These are phyloP conservation scores for Phocoena sinus DNA, from an alignment of 2,113 vertebrate genomes.

Conservation along the genomic window DNA sequence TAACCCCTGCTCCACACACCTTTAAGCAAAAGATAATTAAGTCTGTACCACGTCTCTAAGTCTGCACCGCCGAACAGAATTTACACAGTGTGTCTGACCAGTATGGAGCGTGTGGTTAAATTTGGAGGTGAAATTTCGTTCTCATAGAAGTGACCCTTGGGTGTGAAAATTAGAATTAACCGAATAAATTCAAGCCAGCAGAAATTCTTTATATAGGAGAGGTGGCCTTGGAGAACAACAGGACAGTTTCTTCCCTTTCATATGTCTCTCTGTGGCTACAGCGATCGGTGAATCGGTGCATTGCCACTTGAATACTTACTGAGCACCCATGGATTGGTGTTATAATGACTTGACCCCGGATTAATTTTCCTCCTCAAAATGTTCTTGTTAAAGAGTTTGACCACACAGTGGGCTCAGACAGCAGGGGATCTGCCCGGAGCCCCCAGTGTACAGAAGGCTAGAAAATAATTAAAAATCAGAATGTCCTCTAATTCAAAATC, in stretches of 20 bases:
- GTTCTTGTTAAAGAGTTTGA: constrained; percentile 2
- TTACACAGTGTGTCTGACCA: background rate
- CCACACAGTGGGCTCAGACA: background rate
- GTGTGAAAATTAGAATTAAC: background rate
- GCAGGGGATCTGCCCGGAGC: background rate
- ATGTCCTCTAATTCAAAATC: constrained; percentile 22
- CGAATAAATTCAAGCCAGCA: background rate
- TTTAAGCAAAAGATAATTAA: background rate
- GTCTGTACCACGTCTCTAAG: background rate
- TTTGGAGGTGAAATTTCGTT: background rate
- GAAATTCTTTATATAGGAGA: background rate
- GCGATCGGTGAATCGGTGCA: background rate
- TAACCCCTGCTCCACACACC: background rate
- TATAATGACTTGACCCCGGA: background rate
- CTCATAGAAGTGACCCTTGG: background rate
- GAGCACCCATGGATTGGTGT: background rate
- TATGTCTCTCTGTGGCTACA: background rate
- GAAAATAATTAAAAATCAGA: constrained; percentile 60
- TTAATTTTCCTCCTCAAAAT: constrained; percentile 25
- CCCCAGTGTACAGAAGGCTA: background rate
- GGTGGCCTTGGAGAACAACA: background rate
- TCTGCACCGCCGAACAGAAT: background rate
- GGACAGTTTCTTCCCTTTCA: background rate
- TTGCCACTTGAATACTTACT: background rate
- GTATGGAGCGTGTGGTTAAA: background rate